Percentiles rank a stretch among this genome's conserved stretches.
Conservation (phyloP, 2,888 invertebrate genomes). For the Molanna angustata region DNA sequence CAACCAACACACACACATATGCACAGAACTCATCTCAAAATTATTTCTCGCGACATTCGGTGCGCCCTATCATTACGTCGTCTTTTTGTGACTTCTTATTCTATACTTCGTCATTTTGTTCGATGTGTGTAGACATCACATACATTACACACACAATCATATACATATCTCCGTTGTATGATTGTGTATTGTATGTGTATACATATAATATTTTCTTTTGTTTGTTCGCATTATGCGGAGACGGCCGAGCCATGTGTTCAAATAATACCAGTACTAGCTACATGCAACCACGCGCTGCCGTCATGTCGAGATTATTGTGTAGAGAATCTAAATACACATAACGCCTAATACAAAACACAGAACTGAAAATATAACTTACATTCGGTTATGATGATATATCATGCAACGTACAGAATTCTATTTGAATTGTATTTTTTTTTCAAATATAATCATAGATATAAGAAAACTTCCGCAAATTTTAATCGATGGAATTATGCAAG, state of each 20-base stretch:
- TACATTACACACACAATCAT: neutral
- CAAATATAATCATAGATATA: too few species aligned
- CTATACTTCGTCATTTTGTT: conserved; percentile 10
- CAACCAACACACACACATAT: too few species aligned
- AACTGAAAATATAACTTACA: too few species aligned
- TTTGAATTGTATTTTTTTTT: too few species aligned
- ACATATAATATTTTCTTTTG: conserved; percentile 3
- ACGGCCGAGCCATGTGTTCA: conserved; percentile 15
- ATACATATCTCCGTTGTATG: neutral
- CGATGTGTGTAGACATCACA: neutral
- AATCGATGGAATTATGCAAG: too few species aligned
- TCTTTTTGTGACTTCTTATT: conserved; percentile 10
- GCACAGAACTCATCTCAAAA: too few species aligned
- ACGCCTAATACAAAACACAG: too few species aligned
- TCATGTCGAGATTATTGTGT: conserved; percentile 12
- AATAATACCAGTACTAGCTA: too few species aligned
- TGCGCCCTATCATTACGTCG: conserved; percentile 17
- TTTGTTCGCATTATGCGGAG: conserved; percentile 13
- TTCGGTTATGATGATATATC: too few species aligned
- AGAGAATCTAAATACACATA: too few species aligned
- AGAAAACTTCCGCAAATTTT: too few species aligned
- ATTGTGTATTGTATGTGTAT: conserved; percentile 4
- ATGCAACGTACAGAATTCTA: too few species aligned
- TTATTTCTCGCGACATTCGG: conserved; percentile 17
- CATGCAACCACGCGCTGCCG: conserved; percentile 4